Evolutionary conservation across 2,888 invertebrate genomes (phyloP).

Genomic region (Cephalotes varians): DNA sequence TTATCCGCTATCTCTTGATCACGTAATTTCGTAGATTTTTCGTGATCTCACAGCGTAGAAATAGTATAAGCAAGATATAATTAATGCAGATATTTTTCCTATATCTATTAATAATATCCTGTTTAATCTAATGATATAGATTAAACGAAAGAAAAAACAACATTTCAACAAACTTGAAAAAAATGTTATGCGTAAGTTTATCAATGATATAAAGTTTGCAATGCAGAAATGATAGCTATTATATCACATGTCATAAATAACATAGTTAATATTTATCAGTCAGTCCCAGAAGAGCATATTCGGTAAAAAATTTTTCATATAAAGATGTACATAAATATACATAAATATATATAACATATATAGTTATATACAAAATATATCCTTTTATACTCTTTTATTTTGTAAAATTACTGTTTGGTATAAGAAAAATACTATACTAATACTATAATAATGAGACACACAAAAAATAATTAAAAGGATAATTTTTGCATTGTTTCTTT

Average conservation of each 20-base stretch:
- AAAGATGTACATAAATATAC: too few relatives aligned
- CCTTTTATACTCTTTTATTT: too few relatives aligned
- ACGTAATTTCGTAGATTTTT: neutral
- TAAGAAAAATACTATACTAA: too few relatives aligned
- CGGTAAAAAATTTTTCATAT: too few relatives aligned
- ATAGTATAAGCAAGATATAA: neutral
- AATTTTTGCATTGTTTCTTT: too few relatives aligned
- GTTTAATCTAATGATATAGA: constrained; percentile 33
- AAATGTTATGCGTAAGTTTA: neutral
- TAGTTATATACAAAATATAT: too few relatives aligned
- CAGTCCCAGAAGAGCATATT: too few relatives aligned
- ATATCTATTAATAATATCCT: neutral
- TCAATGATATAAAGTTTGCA: constrained; percentile 15
- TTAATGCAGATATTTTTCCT: constrained; percentile 18
- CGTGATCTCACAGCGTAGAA: constrained; percentile 19
- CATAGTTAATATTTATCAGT: constrained; percentile 14
- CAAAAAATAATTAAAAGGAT: too few relatives aligned
- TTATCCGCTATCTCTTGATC: neutral
- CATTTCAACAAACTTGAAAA: neutral
- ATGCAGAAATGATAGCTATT: neutral
- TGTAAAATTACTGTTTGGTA: too few relatives aligned
- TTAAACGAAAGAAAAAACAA: neutral
- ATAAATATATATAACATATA: too few relatives aligned
- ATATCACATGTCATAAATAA: constrained; percentile 19
- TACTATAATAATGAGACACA: too few relatives aligned